phyloP scores from a whole-genome alignment of 2,113 vertebrate genomes.

The Pristiophorus japonicus region DNA sequence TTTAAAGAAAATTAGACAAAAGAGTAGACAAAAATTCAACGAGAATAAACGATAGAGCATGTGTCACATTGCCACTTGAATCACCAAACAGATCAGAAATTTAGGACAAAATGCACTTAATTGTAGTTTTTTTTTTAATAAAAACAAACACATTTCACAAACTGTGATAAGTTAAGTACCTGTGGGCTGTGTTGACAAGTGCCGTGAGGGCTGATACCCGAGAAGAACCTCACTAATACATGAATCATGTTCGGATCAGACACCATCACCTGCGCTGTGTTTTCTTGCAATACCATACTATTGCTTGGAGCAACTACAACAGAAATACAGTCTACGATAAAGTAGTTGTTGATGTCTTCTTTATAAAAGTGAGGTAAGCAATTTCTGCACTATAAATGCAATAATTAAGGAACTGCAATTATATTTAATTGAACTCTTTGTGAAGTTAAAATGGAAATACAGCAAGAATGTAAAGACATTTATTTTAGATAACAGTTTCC shows the following conservation, averaged over 20 bases:
- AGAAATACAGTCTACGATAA: not conserved
- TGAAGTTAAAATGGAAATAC: not conserved
- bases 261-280: slow-evolving; percentile 91
- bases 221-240: slow-evolving; percentile 93
- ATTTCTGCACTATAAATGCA: not conserved
- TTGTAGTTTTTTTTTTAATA: no score
- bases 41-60: not conserved
- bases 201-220: slow-evolving; percentile 86
- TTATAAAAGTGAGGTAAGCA: not conserved
- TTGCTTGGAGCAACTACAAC: slow-evolving; percentile 65
- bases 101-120: no score
- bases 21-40: not conserved
- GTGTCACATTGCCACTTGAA: not conserved
- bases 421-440: not conserved
- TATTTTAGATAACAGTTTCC: not conserved
- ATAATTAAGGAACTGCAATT: not conserved
- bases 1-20: not conserved
- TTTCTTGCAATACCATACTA: slow-evolving; percentile 77
- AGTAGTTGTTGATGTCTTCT: not conserved
- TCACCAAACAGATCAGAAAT: not conserved
- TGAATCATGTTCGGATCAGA: slow-evolving; percentile 89
- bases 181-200: slow-evolving; percentile 95
- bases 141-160: not conserved
- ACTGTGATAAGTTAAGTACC: slow-evolving; percentile 50
- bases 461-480: not conserved